A percentile compares a stretch with the other conserved stretches of the same genome.
These are phyloP conservation scores for Himalopsyche tibetana DNA, from an alignment of 2,888 invertebrate species.

Conservation along the genomic window DNA sequence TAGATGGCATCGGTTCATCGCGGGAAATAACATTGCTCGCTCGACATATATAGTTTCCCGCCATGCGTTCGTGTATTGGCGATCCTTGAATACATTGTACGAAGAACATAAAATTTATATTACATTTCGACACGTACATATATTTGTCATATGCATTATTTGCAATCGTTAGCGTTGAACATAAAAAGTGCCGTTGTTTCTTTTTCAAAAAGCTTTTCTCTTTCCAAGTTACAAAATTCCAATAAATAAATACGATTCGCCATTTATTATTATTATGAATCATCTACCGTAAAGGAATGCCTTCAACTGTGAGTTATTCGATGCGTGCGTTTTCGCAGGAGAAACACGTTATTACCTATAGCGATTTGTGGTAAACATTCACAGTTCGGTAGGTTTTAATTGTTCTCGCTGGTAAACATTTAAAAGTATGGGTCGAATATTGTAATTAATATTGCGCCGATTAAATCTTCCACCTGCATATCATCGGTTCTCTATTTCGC, in stretches of 20 bases:
- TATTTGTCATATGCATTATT: no score
- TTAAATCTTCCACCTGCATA: background rate
- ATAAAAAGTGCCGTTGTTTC: background rate
- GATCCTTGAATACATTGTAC: no score
- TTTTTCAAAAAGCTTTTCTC: background rate
- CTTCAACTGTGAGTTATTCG: constrained; percentile 7
- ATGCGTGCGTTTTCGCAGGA: constrained; percentile 40
- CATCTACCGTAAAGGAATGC: constrained; percentile 51
- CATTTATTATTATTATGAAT: constrained; percentile 8
- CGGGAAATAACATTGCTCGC: no score
- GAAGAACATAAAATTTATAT: no score
- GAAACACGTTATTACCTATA: background rate
- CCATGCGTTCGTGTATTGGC: no score
- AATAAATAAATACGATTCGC: constrained; percentile 24
- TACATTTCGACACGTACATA: no score
- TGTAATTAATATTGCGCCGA: background rate
- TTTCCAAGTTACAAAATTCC: background rate
- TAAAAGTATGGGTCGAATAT: constrained; percentile 40
- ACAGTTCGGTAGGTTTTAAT: constrained; percentile 35
- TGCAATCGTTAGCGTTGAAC: background rate
- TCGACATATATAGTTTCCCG: no score
- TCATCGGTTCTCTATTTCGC: constrained; percentile 10
- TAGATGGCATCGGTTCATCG: no score
- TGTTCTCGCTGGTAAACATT: constrained; percentile 16
- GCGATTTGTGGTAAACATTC: constrained; percentile 45